These are phyloP conservation scores for Pao palembangensis DNA, from an alignment of 2,113 vertebrate genomes.

Conservation along the genomic window DNA sequence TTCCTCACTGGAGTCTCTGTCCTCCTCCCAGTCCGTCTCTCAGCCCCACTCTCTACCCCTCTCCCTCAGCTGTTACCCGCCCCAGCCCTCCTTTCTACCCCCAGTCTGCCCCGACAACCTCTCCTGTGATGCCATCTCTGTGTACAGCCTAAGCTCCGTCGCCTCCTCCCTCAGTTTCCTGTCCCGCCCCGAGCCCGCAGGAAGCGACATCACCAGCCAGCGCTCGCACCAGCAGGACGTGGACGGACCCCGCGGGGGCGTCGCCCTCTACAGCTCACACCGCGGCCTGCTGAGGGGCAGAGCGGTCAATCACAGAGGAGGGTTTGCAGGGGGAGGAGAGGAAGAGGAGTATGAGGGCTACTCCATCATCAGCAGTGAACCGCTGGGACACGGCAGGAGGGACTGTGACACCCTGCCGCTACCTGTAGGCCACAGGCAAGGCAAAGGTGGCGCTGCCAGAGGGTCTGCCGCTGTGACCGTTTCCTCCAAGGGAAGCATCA, in stretches of 20 bases:
- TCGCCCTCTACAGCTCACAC: conserved; percentile 54
- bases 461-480: conserved; percentile 52
- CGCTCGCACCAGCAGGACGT: conserved; percentile 71
- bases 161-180: conserved; percentile 93
- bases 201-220: conserved; percentile 73
- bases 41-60: conserved; percentile 82
- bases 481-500: conserved; percentile 82
- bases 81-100: conserved; percentile 83
- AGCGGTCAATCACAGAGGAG: conserved; percentile 32
- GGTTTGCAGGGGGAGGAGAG: conserved; percentile 61
- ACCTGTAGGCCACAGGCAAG: conserved; percentile 75
- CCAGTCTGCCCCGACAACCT: conserved; percentile 80
- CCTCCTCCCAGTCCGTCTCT: conserved; percentile 88
- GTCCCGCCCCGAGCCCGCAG: conserved; percentile 80
- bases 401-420: conserved; percentile 75
- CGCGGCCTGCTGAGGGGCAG: conserved; percentile 40
- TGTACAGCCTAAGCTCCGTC: conserved; percentile 95
- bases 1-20: conserved; percentile 92
- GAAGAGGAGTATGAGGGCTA: conserved; percentile 90
- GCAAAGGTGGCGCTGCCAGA: conserved; percentile 46
- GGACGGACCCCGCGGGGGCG: conserved; percentile 68
- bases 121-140: conserved; percentile 91
- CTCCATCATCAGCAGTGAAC: conserved; percentile 92
- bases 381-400: conserved; percentile 69
- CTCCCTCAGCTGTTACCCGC: conserved; percentile 74